phyloP scores from a whole-genome alignment of 30 jellyfish, hydroid and myxozoan species.

The Aurelia sp. region DNA sequence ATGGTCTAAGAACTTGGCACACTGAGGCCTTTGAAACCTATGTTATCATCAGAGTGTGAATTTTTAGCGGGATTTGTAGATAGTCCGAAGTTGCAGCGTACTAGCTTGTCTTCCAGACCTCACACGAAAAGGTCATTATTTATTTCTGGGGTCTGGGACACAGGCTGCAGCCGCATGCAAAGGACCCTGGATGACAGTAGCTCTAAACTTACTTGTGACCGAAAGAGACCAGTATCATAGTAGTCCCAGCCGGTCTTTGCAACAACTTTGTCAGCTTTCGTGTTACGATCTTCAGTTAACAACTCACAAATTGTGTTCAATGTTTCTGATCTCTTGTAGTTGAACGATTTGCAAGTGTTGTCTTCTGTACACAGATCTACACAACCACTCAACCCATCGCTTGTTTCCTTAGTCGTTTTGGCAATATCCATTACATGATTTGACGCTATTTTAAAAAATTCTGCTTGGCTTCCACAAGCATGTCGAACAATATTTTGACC shows the following conservation, averaged over 20 bases:
- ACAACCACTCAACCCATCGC: slow-evolving; percentile 29
- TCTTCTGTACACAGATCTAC: slow-evolving; percentile 29
- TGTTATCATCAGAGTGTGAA: no score
- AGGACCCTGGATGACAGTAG: no score
- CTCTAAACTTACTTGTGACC: slow-evolving; percentile 15
- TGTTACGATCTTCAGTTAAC: slow-evolving; percentile 32
- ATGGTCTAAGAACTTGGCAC: no score
- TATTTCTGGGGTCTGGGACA: no score
- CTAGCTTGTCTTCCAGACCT: no score
- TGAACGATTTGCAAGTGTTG: slow-evolving; percentile 49
- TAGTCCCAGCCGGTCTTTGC: slow-evolving; percentile 53
- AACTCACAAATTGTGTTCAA: slow-evolving; percentile 33
- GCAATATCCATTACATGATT: slow-evolving; percentile 32
- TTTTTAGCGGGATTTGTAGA: no score
- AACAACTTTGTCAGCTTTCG: slow-evolving; percentile 26
- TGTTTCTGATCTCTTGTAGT: slow-evolving; percentile 2
- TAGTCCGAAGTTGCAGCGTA: no score
- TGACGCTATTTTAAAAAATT: slow-evolving; percentile 48
- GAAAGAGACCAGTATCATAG: slow-evolving; percentile 53
- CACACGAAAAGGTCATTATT: no score
- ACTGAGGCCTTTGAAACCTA: no score
- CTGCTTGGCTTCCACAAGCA: slow-evolving; percentile 29
- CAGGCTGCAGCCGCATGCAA: no score
- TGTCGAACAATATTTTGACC: slow-evolving; percentile 49
- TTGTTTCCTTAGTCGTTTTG: neutral